These are phyloP conservation scores for Ageneiosus marmoratus DNA, from an alignment of 2,113 vertebrate genomes.

Conservation along the genomic window DNA sequence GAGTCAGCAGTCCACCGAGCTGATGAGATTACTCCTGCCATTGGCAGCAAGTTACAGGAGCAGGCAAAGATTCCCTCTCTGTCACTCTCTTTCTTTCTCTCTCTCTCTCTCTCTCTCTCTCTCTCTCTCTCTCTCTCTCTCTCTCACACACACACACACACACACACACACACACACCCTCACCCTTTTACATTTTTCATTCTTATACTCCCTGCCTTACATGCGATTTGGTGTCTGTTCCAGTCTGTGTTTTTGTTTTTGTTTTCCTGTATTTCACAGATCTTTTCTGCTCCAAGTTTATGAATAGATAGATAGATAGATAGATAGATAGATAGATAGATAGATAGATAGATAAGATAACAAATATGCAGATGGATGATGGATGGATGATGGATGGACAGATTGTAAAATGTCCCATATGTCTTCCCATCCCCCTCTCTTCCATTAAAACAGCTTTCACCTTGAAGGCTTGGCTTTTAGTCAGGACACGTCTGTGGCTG, in stretches of 20 bases:
- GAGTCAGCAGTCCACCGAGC: constrained; percentile 86
- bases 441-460: constrained; percentile 50
- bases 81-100: constrained; percentile 20
- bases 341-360: background rate
- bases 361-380: background rate
- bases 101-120: background rate
- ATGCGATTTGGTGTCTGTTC: background rate
- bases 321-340: background rate
- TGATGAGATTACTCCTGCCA: constrained; percentile 94
- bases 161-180: too few species aligned
- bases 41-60: constrained; percentile 81
- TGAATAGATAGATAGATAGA: background rate
- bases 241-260: background rate
- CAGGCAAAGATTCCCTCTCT: constrained; percentile 74
- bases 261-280: background rate
- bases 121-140: background rate
- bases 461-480: constrained; percentile 51
- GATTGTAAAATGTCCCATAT: background rate
- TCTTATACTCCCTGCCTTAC: background rate
- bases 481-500: constrained; percentile 48
- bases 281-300: background rate
- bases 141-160: too few species aligned
- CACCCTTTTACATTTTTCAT: background rate
- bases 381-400: background rate
- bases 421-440: constrained; percentile 16